Evolutionary conservation across 2,797 vertebrate species (phyloP).

Genomic region (Erpetoichthys calabaricus): DNA sequence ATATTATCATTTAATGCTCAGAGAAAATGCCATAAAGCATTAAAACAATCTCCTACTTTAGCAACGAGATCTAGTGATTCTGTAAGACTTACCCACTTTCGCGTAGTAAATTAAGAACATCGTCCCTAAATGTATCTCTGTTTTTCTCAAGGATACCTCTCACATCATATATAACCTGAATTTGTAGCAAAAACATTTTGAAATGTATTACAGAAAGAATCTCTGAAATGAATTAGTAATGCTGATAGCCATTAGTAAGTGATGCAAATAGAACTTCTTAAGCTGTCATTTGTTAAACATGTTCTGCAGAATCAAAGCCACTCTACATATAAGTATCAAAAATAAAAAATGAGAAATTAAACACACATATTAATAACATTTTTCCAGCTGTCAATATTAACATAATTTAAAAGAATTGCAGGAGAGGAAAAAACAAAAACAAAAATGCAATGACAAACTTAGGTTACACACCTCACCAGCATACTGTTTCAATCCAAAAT

Average conservation of each 20-base stretch:
- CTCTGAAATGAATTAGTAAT: too few species aligned
- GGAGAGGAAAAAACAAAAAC: background rate
- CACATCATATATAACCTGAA: conserved; percentile 87
- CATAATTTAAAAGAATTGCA: conserved; percentile 19
- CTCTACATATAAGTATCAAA: too few species aligned
- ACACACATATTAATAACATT: too few species aligned
- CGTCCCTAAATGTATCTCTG: conserved; percentile 87
- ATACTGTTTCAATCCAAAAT: conserved; percentile 88
- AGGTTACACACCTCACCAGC: conserved; percentile 75
- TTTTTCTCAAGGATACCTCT: conserved; percentile 90
- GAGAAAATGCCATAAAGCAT: too few species aligned
- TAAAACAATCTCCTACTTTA: too few species aligned
- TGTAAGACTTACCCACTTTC: conserved; percentile 68
- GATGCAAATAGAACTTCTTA: too few species aligned
- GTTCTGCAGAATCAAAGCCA: background rate
- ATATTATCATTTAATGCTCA: too few species aligned
- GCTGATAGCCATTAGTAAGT: too few species aligned
- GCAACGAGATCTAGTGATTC: too few species aligned
- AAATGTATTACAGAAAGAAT: background rate
- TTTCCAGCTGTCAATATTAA: too few species aligned
- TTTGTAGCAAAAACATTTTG: background rate
- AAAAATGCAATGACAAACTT: background rate
- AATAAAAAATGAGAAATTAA: too few species aligned
- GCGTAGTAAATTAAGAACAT: conserved; percentile 78
- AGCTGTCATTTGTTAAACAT: background rate